Percentiles rank a stretch among this genome's conserved stretches.
Evolutionary conservation across 2,797 vertebrate species (phyloP).

Genomic region (Rhinoraja longicauda): DNA sequence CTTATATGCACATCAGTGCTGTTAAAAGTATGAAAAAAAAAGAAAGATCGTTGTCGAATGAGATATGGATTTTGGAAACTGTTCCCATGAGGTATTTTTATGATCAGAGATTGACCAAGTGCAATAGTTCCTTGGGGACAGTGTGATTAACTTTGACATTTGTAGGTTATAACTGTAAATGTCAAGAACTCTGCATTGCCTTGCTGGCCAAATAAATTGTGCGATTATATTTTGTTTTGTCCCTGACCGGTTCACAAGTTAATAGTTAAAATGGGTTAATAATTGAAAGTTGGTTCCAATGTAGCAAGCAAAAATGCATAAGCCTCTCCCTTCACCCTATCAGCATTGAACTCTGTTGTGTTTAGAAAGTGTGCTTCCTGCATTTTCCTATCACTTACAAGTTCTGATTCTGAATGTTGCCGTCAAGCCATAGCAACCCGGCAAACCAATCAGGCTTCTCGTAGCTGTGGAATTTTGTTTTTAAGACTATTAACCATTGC

Average conservation of each 20-base stretch:
- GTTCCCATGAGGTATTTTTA: not conserved
- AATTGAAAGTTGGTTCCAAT: not conserved
- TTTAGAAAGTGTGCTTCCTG: not conserved
- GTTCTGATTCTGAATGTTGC: not conserved
- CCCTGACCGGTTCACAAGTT: conserved; percentile 11
- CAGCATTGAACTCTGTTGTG: not conserved
- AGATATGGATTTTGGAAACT: not conserved
- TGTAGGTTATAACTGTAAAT: not conserved
- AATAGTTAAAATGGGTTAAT: conserved; percentile 17
- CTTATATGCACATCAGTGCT: not conserved
- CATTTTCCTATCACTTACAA: not conserved
- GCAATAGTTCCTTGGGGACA: not conserved
- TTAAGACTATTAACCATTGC: not conserved
- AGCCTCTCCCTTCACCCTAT: not conserved
- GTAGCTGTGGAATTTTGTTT: not conserved
- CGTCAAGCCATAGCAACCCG: not conserved
- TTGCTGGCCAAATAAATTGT: not conserved
- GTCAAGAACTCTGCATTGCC: not conserved
- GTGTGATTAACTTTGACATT: not conserved
- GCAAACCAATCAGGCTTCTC: not conserved
- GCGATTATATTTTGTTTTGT: not conserved
- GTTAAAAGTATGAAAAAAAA: not conserved
- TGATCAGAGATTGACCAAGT: not conserved
- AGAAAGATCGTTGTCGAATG: not conserved
- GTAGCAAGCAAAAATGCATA: not conserved